These are phyloP conservation scores for Vombatus ursinus DNA, from an alignment of 2,113 vertebrate species.

Conservation along the genomic window DNA sequence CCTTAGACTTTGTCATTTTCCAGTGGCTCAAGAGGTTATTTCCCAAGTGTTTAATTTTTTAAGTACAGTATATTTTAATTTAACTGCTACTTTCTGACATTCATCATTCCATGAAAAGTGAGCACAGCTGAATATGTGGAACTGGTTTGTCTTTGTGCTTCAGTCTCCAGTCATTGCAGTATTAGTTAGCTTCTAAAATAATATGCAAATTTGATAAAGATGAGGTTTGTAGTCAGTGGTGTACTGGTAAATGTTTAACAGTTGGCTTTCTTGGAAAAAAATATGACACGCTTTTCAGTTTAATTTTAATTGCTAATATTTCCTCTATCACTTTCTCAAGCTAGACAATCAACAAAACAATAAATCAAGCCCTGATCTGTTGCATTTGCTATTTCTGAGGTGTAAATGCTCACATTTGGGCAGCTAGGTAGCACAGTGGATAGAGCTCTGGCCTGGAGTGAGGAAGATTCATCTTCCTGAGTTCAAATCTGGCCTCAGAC, in stretches of 20 bases:
- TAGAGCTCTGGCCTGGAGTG: neutral
- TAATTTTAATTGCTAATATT: neutral
- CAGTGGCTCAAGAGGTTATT: slow-evolving; percentile 83
- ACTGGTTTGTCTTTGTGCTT: slow-evolving; percentile 54
- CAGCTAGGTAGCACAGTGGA: neutral
- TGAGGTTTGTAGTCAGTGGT: slow-evolving; percentile 46
- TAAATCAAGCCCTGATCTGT: neutral
- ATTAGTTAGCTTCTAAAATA: slow-evolving; percentile 62
- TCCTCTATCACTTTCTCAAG: neutral
- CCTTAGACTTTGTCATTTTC: slow-evolving; percentile 81
- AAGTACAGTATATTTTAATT: slow-evolving; percentile 72
- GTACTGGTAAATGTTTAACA: neutral
- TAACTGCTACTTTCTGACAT: slow-evolving; percentile 73
- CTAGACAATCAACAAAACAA: neutral
- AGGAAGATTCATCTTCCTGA: neutral
- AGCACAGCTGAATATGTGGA: slow-evolving; percentile 49
- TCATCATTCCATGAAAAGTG: slow-evolving; percentile 59
- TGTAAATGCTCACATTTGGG: neutral
- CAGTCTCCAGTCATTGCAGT: slow-evolving; percentile 41
- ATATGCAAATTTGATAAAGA: slow-evolving; percentile 34
- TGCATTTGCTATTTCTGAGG: neutral
- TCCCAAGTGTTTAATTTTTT: slow-evolving; percentile 82
- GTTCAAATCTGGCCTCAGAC: neutral
- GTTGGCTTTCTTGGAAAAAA: neutral
- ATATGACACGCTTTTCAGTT: neutral